Evolutionary conservation across 1,140 invertebrate genomes (phyloP).

Genomic region (Meloidogyne exigua): DNA sequence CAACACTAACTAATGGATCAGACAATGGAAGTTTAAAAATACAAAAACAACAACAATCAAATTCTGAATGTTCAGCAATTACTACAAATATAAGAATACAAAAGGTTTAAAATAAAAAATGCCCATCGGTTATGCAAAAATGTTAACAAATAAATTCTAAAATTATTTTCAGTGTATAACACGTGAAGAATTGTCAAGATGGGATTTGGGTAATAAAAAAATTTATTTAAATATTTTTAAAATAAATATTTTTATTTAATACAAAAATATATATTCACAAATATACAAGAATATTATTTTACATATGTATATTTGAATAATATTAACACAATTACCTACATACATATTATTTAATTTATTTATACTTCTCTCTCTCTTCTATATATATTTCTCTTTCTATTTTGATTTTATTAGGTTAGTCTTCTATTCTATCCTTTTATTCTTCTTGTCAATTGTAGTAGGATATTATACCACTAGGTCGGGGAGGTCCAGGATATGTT

Average conservation of each 20-base stretch:
- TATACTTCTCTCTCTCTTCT: no score
- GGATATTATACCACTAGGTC: no score
- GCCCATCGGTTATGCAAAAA: neutral
- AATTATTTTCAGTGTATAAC: constrained; percentile 29
- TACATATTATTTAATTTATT: no score
- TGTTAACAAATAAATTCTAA: neutral
- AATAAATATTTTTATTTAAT: neutral
- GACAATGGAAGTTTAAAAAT: neutral
- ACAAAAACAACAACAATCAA: neutral
- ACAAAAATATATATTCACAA: neutral
- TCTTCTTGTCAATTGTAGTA: no score
- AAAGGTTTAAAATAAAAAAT: constrained; percentile 1
- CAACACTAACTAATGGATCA: neutral
- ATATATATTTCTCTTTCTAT: no score
- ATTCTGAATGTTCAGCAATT: neutral
- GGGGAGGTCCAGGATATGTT: no score
- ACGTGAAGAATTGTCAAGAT: constrained; percentile 29
- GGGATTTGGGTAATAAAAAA: constrained; percentile 27
- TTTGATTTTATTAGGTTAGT: no score
- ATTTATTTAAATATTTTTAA: neutral
- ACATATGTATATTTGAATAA: no score
- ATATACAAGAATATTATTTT: no score
- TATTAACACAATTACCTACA: no score
- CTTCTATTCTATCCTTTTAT: no score
- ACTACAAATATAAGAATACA: constrained; percentile 14